A percentile compares a stretch with the other conserved stretches of the same genome.
Evolutionary conservation across 2,888 invertebrate species (phyloP).

Genomic region (Sepiola atlantica): DNA sequence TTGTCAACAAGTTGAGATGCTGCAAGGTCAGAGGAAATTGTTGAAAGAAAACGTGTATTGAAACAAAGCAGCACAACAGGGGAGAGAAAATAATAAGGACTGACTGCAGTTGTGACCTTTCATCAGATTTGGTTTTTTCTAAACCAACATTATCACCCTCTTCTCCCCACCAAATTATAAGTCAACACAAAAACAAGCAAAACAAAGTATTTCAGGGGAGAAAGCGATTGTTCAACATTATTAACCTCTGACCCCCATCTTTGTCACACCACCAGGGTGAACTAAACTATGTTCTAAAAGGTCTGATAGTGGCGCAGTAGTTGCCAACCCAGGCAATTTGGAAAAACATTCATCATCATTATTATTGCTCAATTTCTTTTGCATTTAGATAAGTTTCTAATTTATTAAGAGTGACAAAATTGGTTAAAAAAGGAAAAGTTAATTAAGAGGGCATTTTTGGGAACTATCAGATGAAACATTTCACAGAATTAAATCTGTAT

Average conservation of each 20-base stretch:
- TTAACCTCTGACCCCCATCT: not conserved
- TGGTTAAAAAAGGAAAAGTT: too few species aligned
- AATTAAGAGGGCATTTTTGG: too few species aligned
- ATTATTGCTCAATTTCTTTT: not conserved
- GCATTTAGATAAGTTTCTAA: not conserved
- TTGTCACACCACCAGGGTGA: not conserved
- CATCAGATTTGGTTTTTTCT: not conserved
- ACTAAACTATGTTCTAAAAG: not conserved
- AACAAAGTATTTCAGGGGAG: slow-evolving; percentile 12
- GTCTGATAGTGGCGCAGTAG: not conserved
- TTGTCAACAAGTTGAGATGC: not conserved
- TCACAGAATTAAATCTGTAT: too few species aligned
- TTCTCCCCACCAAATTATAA: not conserved
- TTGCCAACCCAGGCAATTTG: not conserved
- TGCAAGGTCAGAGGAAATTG: slow-evolving; percentile 8
- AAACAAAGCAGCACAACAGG: not conserved
- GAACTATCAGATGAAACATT: too few species aligned
- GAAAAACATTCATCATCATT: not conserved
- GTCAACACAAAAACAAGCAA: not conserved
- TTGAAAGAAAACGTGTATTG: not conserved
- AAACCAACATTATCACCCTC: not conserved
- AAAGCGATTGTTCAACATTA: not conserved
- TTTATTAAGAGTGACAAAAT: not conserved
- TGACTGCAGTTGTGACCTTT: not conserved
- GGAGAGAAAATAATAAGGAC: not conserved